phyloP scores from a whole-genome alignment of 2,113 vertebrate species.

The Bos javanicus region DNA sequence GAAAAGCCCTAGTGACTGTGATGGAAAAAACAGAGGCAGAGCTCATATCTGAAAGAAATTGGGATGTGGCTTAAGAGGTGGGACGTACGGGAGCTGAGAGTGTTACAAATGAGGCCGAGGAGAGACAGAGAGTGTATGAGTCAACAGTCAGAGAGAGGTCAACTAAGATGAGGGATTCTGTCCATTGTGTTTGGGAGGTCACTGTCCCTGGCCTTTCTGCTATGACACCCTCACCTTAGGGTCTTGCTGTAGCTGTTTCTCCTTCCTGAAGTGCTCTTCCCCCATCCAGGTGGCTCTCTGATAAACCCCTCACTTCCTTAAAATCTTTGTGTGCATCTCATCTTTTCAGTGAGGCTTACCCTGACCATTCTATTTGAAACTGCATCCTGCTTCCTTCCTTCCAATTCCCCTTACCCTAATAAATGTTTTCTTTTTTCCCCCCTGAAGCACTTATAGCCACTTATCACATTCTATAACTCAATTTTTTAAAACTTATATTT shows the following conservation, averaged over 20 bases:
- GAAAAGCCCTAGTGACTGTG: background rate
- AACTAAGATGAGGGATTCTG: background rate
- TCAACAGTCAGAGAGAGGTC: background rate
- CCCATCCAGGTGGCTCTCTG: background rate
- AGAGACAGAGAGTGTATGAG: background rate
- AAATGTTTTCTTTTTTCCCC: rapidly evolving
- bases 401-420: background rate
- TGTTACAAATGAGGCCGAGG: background rate
- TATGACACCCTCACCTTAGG: background rate
- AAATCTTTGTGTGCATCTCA: rapidly evolving
- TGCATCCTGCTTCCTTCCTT: background rate
- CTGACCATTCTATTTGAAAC: background rate
- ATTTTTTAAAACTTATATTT: background rate
- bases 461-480: background rate
- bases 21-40: background rate
- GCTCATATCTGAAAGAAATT: background rate
- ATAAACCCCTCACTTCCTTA: background rate
- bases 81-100: background rate
- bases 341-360: background rate
- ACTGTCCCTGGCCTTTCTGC: background rate
- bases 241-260: background rate
- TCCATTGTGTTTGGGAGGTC: background rate
- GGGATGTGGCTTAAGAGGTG: background rate
- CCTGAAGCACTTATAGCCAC: background rate
- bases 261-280: background rate